These are phyloP conservation scores for Prunella strophiata DNA, from an alignment of 2,797 vertebrate species.

Conservation along the genomic window DNA sequence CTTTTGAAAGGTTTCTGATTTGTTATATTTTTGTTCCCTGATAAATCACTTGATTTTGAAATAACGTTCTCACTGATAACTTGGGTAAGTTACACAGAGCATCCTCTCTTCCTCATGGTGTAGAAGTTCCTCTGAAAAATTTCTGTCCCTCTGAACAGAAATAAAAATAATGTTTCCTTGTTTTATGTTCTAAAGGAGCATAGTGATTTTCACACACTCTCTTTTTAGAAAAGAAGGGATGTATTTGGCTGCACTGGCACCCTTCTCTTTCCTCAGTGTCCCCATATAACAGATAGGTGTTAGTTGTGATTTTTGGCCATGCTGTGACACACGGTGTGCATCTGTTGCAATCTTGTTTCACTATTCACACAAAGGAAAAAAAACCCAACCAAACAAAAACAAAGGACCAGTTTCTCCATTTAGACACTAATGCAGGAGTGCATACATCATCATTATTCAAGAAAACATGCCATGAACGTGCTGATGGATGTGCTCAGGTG, in stretches of 20 bases:
- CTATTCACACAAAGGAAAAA: neutral
- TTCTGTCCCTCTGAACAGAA: neutral
- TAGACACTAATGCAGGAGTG: neutral
- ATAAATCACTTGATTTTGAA: neutral
- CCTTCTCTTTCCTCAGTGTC: neutral
- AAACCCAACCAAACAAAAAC: neutral
- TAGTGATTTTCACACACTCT: neutral
- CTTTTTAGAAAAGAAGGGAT: neutral
- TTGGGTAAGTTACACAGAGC: neutral
- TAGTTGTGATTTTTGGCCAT: neutral
- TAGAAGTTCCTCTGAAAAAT: neutral
- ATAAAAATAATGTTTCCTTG: neutral
- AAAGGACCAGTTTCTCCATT: neutral
- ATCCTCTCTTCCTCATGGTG: neutral
- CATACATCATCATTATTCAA: neutral
- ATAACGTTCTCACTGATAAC: neutral
- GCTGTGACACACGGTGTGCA: neutral
- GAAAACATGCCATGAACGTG: neutral
- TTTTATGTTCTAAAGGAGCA: neutral
- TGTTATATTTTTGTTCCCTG: neutral
- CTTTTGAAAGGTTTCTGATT: conserved; percentile 8
- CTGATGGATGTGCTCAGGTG: neutral
- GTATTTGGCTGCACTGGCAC: neutral
- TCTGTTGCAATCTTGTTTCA: neutral
- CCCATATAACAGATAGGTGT: rapidly evolving